These are phyloP conservation scores for Petrosia ficiformis DNA, from an alignment of 37 sponge, comb jelly and placozoan species.

Conservation along the genomic window DNA sequence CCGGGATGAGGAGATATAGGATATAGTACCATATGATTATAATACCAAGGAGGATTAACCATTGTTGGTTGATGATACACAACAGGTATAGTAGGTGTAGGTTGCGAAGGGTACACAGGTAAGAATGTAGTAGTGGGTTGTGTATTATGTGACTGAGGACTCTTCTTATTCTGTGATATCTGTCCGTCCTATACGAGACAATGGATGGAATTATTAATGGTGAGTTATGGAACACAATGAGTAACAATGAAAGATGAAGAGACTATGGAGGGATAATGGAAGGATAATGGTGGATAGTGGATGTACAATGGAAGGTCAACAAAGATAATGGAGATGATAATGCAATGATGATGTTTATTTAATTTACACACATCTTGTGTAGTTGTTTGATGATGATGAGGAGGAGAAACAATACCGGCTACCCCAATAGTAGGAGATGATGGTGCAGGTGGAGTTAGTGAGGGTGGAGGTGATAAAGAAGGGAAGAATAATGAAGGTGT, in stretches of 20 bases:
- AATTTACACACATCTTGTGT: too few species aligned
- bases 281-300: too few species aligned
- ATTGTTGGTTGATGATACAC: slow-evolving; percentile 35
- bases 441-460: slow-evolving; percentile 13
- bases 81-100: slow-evolving; percentile 28
- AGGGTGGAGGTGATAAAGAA: slow-evolving; percentile 17
- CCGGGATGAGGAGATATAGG: not conserved
- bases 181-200: not conserved
- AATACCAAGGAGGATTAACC: slow-evolving; percentile 49
- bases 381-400: too few species aligned
- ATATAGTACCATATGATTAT: slow-evolving; percentile 14
- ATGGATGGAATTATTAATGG: too few species aligned
- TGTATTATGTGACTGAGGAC: not conserved
- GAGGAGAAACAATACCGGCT: slow-evolving; percentile 2
- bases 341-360: too few species aligned
- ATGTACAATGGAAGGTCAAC: too few species aligned
- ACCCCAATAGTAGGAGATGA: slow-evolving; percentile 15
- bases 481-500: slow-evolving; percentile 34
- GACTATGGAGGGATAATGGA: too few species aligned
- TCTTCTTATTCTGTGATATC: not conserved
- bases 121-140: not conserved
- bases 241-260: too few species aligned
- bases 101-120: slow-evolving; percentile 4
- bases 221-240: too few species aligned
- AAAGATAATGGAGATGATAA: too few species aligned